Evolutionary conservation across 2,888 invertebrate species (phyloP).

Genomic region (Venusia cambrica): DNA sequence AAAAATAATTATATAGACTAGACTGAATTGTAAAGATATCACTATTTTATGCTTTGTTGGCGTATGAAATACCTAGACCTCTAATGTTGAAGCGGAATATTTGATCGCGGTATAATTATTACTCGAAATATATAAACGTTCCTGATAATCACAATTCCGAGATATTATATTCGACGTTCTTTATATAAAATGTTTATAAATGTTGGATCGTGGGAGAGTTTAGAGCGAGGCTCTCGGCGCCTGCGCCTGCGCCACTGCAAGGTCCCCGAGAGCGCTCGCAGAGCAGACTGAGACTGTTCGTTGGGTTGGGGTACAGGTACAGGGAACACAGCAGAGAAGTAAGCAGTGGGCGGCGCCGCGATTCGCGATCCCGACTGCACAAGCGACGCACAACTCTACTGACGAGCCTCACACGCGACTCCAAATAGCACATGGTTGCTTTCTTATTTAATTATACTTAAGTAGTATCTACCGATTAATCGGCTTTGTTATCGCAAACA

Average conservation of each 20-base stretch:
- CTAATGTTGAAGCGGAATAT: conserved; percentile 68
- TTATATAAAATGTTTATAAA: conserved; percentile 54
- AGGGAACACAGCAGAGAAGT: conserved; percentile 7
- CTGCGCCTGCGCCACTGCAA: conserved; percentile 26
- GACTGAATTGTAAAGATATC: conserved; percentile 81
- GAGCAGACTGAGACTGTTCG: conserved; percentile 18
- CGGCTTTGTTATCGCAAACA: conserved; percentile 65
- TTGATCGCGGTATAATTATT: conserved; percentile 55
- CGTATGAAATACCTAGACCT: conserved; percentile 72
- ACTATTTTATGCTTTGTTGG: conserved; percentile 81
- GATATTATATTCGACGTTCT: conserved; percentile 62
- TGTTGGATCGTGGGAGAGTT: conserved; percentile 54
- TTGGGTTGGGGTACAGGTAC: conserved; percentile 5
- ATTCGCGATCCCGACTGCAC: conserved; percentile 36
- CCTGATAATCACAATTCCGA: conserved; percentile 62
- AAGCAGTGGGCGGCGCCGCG: conserved; percentile 17
- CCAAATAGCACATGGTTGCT: conserved; percentile 71
- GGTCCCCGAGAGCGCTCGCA: conserved; percentile 12
- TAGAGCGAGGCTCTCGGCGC: conserved; percentile 40
- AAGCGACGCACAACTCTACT: conserved; percentile 68
- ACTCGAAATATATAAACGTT: conserved; percentile 61
- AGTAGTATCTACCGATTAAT: conserved; percentile 68
- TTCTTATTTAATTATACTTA: conserved; percentile 76
- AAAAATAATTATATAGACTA: conserved; percentile 79
- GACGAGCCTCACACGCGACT: conserved; percentile 63